Percentiles rank a stretch among this genome's conserved stretches.
Evolutionary conservation across 2,113 vertebrate species (phyloP).

Genomic region (Perca schrenkii): DNA sequence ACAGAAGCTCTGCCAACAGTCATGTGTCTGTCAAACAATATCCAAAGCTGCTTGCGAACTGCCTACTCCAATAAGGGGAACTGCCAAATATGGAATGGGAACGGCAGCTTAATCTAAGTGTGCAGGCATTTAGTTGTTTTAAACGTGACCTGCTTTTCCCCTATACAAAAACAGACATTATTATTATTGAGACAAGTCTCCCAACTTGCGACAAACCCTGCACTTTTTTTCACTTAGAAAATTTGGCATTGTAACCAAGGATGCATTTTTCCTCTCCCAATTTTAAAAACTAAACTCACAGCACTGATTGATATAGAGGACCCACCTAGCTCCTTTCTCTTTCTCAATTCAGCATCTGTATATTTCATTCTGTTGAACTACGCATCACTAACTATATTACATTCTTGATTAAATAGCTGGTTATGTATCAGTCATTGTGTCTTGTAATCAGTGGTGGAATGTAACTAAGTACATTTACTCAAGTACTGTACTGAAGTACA

Average conservation of each 20-base stretch:
- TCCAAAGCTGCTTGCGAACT: background rate
- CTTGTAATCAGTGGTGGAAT: background rate
- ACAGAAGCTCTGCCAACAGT: slow-evolving; percentile 54
- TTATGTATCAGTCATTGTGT: background rate
- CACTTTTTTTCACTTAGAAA: slow-evolving; percentile 30
- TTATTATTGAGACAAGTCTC: background rate
- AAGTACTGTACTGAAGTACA: too few relatives aligned
- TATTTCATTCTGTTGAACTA: background rate
- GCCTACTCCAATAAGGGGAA: too few relatives aligned
- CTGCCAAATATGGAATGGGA: background rate
- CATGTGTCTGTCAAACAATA: slow-evolving; percentile 46
- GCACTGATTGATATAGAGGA: slow-evolving; percentile 1
- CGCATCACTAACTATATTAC: slow-evolving; percentile 4
- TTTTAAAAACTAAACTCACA: background rate
- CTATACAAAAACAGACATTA: background rate
- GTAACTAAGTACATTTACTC: too few relatives aligned
- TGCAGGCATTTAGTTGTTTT: background rate
- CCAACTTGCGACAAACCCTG: slow-evolving; percentile 4
- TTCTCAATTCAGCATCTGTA: background rate
- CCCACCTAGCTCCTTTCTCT: background rate
- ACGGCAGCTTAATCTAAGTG: background rate
- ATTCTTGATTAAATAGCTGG: background rate
- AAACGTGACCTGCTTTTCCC: background rate
- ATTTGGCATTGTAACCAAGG: background rate
- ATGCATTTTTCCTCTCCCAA: slow-evolving; percentile 2